phyloP scores from a whole-genome alignment of 1,140 invertebrate species.

The Amphibalanus amphitrite region DNA sequence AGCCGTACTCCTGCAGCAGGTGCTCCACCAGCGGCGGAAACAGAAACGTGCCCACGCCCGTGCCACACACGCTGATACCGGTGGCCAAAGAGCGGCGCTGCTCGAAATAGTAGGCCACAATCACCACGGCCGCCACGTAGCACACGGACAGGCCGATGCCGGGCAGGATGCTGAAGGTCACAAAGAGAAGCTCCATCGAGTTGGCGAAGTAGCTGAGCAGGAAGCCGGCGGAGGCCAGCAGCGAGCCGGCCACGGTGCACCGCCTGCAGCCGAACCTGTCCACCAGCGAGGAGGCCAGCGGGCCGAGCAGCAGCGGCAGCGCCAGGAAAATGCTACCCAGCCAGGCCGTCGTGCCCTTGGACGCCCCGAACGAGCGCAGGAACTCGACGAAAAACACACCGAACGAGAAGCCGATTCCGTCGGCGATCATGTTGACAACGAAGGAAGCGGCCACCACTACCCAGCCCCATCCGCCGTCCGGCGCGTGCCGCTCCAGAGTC shows the following conservation, averaged over 20 bases:
- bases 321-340: slow-evolving; percentile 78
- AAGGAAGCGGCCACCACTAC: slow-evolving; percentile 63
- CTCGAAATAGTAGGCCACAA: slow-evolving; percentile 93
- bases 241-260: slow-evolving; percentile 23
- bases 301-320: slow-evolving; percentile 72
- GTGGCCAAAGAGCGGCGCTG: slow-evolving; percentile 78
- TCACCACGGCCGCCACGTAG: slow-evolving; percentile 69
- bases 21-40: slow-evolving; percentile 70
- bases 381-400: slow-evolving; percentile 76
- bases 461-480: slow-evolving; percentile 32
- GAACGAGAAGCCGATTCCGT: slow-evolving; percentile 85
- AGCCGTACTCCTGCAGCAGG: slow-evolving; percentile 54
- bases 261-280: slow-evolving; percentile 59
- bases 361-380: slow-evolving; percentile 57
- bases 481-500: slow-evolving; percentile 15
- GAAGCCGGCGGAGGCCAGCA: slow-evolving; percentile 61
- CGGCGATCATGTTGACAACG: slow-evolving; percentile 80
- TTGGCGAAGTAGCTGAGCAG: slow-evolving; percentile 58
- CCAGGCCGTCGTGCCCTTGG: slow-evolving; percentile 71
- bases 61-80: slow-evolving; percentile 78
- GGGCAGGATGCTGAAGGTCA: slow-evolving; percentile 69
- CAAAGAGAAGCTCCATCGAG: slow-evolving; percentile 56
- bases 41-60: slow-evolving; percentile 74
- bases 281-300: slow-evolving; percentile 69
- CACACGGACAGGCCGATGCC: slow-evolving; percentile 47